Base-by-base conservation (phyloP, 2,888 invertebrate genomes). In the Agrypnus murinus region DNA sequence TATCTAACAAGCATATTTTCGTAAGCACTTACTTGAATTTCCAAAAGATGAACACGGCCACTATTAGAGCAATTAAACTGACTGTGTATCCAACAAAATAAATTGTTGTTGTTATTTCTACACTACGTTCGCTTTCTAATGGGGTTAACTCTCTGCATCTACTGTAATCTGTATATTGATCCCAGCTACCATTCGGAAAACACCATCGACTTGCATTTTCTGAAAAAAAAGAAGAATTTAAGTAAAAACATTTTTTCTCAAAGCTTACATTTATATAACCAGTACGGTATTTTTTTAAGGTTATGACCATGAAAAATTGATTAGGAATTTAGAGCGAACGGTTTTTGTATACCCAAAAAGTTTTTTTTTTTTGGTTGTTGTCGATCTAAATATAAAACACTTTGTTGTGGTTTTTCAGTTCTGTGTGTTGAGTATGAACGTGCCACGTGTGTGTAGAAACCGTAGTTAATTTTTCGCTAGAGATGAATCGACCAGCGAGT, bases 1-100 rank as follows among this genome's bases (percentile, higher is more conserved):
- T n/a, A n/a, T n/a, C n/a, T n/a, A n/a, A n/a, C n/a, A n/a, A n/a
- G n/a, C n/a, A n/a, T n/a, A n/a, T n/a, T n/a, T n/a, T n/a, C n/a
- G n/a, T n/a, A n/a, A n/a, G n/a, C 7, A 89, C 93, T 92, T 86
- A 95, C 95, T 95, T 95, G 89, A 93, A 96, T 83, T 93, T 93
- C 77, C 93, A 86, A 86, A 96, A 95, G 75, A 96, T 95, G 84
- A 91, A 90, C 75, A 96, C 92, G 36, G 96, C 95, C 60, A 95
- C 86, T 45, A 91, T 88, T 58, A 96, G 90, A 14, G 93, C 93
- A 53, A 93, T 89, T 53, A 96, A 88, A 75, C 95, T 95, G 75
- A 95, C 86, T 67, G 92, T 90, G 86, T 95, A 96, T n/a, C 96
- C 95, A 74, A 91, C 88, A 81, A 93, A 91, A 87, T 95, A 96